Conservation (phyloP, 2,113 vertebrate genomes). For the Argyrosomus japonicus region DNA sequence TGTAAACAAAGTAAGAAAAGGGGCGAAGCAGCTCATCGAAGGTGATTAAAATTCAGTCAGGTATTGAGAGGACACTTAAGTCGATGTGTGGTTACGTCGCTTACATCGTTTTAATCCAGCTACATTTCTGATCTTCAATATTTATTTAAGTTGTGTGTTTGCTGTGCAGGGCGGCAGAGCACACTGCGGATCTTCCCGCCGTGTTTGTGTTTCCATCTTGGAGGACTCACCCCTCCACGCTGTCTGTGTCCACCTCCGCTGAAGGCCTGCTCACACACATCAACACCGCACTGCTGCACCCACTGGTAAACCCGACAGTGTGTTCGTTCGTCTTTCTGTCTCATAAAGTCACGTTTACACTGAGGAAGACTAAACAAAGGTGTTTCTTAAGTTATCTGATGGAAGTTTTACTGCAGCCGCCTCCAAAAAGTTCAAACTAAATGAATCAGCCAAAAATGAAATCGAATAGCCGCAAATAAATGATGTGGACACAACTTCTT, state of each 20-base stretch:
- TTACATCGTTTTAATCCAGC: neutral
- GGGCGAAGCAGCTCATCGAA: neutral
- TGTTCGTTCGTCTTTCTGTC: neutral
- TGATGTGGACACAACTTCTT: neutral
- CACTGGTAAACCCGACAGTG: constrained; percentile 84
- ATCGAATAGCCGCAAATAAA: constrained; percentile 12
- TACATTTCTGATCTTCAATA: neutral
- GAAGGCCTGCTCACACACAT: constrained; percentile 83
- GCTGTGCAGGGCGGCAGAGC: constrained; percentile 84
- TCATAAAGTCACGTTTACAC: neutral
- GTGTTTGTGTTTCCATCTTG: constrained; percentile 85
- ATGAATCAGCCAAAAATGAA: neutral
- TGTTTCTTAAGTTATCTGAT: neutral
- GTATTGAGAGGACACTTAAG: neutral
- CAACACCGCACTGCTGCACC: constrained; percentile 78
- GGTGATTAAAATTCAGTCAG: neutral
- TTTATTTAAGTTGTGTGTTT: neutral
- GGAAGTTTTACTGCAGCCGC: neutral
- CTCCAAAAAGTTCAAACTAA: neutral
- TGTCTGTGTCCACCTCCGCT: constrained; percentile 62
- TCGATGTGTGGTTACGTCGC: neutral
- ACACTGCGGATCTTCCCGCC: constrained; percentile 83
- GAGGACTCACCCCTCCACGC: constrained; percentile 67
- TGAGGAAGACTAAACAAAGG: neutral
- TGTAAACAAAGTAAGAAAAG: neutral